Evolutionary conservation across 2,888 invertebrate genomes (phyloP), one percentile per base, ranked within the genome.

Genomic region (Blera fallax): DNA sequence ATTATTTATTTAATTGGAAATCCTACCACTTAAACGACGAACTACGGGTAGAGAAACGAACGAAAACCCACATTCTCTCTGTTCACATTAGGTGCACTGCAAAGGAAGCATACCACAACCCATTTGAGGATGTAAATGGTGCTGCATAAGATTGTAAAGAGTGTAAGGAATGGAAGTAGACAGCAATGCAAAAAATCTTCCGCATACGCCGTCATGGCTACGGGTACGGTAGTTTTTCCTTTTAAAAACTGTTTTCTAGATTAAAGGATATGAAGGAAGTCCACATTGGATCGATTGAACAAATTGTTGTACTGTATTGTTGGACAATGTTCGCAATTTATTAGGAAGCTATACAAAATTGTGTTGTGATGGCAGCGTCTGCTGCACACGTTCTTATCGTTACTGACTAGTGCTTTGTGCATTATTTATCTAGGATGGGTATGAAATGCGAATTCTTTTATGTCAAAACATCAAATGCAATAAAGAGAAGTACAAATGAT

Each of bases 1-100:
- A 62, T 73, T 50, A 52, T 62, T 29, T 50, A 62, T 62, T 52
- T 73, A 52, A 62, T 62, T 62, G 62, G 52, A 40, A 52, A 73
- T 52, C 62, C 62, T 62, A 27, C 37, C 60, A 62, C 52, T 52
- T 52, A 54, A 45, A 29, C 56, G 11, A 50, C 37, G 37, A 56
- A 34, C 14, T 0, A 14, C 8, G 11, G 24, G 3, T 14, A 0
- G 37, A 37, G 37, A 34, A 58, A 21, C 21, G 8, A 29, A 54
- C 7, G 2, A 14, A 5, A 14, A 60, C 5, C 21, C 14, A 2
- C 16, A 52, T 18, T 5, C 54, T 27, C 14, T 16, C 21, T 32
- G n/a, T 11, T 14, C 21, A 21, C 58, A 37, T 10, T 18, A 6
- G 18, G 5, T 29, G 52, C 24, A 11, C 27, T 52, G 1, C n/a